Base-by-base conservation (phyloP, 1,140 invertebrate species). In the Gonatopus flavifemur region DNA sequence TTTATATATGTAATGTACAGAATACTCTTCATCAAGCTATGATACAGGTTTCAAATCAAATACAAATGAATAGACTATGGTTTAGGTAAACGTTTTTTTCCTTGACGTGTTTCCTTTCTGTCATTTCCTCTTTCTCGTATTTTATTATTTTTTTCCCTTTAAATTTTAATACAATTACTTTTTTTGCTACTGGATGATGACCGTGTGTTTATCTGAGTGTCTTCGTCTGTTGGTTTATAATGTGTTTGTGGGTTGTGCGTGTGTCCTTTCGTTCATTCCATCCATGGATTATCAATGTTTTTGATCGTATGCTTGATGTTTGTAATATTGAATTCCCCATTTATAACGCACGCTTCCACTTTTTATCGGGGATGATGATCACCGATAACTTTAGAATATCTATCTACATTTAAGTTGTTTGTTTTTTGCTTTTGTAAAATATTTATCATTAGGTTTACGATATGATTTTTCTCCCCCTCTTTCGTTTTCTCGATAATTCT, bases 1-100 rank as follows among this genome's bases (percentile, higher is more conserved):
- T 71, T 73, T 69, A n/a, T n/a, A n/a, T n/a, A n/a, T 76, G 70
- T 66, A 77, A 77, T 76, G 74, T 76, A 77, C 74, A 76, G 72
- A 67, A 76, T 76, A 74, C 59, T 73, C 66, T 76, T 77, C n/a
- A n/a, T n/a, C n/a, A 76, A 73, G 72, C 72, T 77, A 76, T 77
- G 62, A 68, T 77, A 77, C 75, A 76, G n/a, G n/a, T 76, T 72
- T 41, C 47, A 76, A 76, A 72, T 68, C 57, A 76, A 72, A 75
- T 74, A 75, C 69, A 76, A 76, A 76, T 75, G 52, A 67, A 62
- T 76, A 72, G 67, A 72, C 69, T 74, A 76, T 69, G n/a, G n/a
- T 67, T 71, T 72, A 70, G 66, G 59, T 70, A 66, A 57, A 67
- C 59, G 57, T 55, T 56, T 61, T 57, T 60, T 53, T 46, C 57